Evolutionary conservation across 2,888 invertebrate species (phyloP).

Genomic region (Pantelozetes paolii): DNA sequence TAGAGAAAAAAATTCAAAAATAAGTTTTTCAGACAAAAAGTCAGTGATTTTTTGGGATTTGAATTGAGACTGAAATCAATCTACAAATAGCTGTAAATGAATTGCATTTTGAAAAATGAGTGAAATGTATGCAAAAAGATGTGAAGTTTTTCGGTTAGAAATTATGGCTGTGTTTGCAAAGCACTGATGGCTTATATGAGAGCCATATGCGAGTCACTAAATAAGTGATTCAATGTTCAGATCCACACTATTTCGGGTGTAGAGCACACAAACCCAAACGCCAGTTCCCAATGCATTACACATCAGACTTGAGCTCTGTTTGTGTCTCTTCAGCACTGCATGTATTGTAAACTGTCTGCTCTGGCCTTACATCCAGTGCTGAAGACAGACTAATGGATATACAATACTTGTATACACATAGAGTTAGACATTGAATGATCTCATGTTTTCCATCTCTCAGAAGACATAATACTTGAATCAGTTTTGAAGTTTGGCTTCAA

Average conservation of each 20-base stretch:
- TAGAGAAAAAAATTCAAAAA: not conserved
- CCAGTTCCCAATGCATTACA: not conserved
- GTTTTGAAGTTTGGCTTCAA: not conserved
- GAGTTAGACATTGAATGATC: not conserved
- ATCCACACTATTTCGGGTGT: slow-evolving; percentile 3
- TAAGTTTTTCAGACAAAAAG: not conserved
- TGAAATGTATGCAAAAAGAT: not conserved
- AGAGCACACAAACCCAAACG: not conserved
- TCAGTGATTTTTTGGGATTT: not conserved
- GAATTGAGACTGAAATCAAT: not conserved
- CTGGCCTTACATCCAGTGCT: slow-evolving; percentile 33
- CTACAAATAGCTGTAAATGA: slow-evolving; percentile 2
- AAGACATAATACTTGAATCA: slow-evolving; percentile 3
- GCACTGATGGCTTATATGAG: not conserved
- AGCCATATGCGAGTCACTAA: slow-evolving; percentile 7
- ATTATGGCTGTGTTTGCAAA: not conserved
- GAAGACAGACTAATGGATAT: slow-evolving; percentile 29
- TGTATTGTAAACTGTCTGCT: slow-evolving; percentile 26
- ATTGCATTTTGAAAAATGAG: too few species aligned
- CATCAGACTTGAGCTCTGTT: slow-evolving; percentile 2
- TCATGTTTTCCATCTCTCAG: not conserved
- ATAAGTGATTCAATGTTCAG: not conserved
- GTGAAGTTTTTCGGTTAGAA: not conserved
- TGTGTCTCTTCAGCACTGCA: slow-evolving; percentile 19
- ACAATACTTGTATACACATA: slow-evolving; percentile 14